phyloP scores from a whole-genome alignment of 1,140 invertebrate genomes.

The Aphidius gifuensis region DNA sequence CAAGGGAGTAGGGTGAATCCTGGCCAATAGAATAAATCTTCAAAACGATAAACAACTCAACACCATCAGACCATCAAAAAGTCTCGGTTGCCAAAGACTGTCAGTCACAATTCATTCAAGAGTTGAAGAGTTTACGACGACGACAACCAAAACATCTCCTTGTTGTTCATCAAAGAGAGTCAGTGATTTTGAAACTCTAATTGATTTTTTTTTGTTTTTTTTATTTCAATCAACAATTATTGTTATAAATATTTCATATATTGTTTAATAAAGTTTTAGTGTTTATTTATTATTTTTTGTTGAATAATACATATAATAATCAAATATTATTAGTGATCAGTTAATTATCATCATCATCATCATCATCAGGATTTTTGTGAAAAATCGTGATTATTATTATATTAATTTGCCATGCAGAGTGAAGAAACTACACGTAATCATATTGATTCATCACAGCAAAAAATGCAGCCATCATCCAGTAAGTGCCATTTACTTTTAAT shows the following conservation, averaged over 20 bases:
- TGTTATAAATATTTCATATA: too few relatives aligned
- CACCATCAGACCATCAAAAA: conserved; percentile 36
- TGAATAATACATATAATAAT: too few relatives aligned
- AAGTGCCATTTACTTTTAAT: conserved; percentile 31
- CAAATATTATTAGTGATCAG: too few relatives aligned
- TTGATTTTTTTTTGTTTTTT: background rate
- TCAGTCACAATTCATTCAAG: conserved; percentile 40
- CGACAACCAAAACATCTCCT: background rate
- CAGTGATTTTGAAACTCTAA: background rate
- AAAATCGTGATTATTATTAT: too few relatives aligned
- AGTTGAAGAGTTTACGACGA: conserved; percentile 24
- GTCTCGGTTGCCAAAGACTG: conserved; percentile 38
- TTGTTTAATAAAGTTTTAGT: too few relatives aligned
- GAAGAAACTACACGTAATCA: conserved; percentile 37
- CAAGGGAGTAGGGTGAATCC: conserved; percentile 36
- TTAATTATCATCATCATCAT: too few relatives aligned
- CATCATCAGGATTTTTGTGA: too few relatives aligned
- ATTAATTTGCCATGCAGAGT: conserved; percentile 31
- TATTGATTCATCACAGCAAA: conserved; percentile 30
- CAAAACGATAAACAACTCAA: conserved; percentile 27
- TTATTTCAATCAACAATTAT: background rate
- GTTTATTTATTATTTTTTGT: too few relatives aligned
- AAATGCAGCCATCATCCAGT: conserved; percentile 44
- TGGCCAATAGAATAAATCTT: conserved; percentile 34
- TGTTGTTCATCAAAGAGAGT: background rate